A percentile compares a stretch with the other conserved stretches of the same genome.
phyloP scores from a whole-genome alignment of 2,797 vertebrate species.

The Gadopsis bispinosus region DNA sequence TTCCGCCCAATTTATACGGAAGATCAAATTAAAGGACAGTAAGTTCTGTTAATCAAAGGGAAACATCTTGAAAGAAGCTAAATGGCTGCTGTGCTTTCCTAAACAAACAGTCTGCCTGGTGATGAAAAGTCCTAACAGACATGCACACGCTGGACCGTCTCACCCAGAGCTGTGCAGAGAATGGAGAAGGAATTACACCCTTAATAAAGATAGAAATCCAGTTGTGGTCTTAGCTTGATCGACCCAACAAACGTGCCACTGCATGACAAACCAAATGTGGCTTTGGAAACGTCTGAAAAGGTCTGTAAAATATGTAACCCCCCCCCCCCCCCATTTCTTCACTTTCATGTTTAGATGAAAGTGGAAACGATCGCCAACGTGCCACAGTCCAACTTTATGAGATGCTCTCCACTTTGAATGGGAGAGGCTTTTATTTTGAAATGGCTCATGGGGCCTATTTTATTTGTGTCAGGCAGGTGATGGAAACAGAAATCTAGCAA shows the following conservation, averaged over 20 bases:
- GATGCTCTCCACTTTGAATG: conserved; percentile 23
- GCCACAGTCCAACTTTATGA: conserved; percentile 10
- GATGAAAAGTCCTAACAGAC: conserved; percentile 36
- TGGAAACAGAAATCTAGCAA: conserved; percentile 10
- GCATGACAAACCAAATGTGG: conserved; percentile 57
- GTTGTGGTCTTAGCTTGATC: conserved; percentile 60
- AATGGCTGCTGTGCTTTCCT: conserved; percentile 9
- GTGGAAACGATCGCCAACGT: conserved; percentile 15
- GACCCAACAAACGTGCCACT: conserved; percentile 62
- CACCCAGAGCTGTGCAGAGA: conserved; percentile 23
- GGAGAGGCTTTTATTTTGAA: conserved; percentile 51
- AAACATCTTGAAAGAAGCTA: conserved; percentile 40
- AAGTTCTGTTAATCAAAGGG: conserved; percentile 39
- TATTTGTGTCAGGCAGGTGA: conserved; percentile 25
- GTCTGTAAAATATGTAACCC: conserved; percentile 58
- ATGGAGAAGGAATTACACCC: conserved; percentile 69
- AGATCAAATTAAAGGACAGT: conserved; percentile 39
- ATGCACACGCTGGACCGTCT: conserved; percentile 33
- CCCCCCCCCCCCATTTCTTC: conserved; percentile 31
- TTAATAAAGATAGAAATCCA: conserved; percentile 61
- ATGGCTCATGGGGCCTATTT: conserved; percentile 3
- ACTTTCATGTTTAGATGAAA: conserved; percentile 71
- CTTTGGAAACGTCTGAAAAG: conserved; percentile 62
- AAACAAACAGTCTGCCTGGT: conserved; percentile 42
- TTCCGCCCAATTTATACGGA: conserved; percentile 48